A percentile compares a stretch with the other conserved stretches of the same genome.
These are phyloP conservation scores for Saccopteryx bilineata DNA, from an alignment of 2,113 vertebrate genomes.

Conservation along the genomic window DNA sequence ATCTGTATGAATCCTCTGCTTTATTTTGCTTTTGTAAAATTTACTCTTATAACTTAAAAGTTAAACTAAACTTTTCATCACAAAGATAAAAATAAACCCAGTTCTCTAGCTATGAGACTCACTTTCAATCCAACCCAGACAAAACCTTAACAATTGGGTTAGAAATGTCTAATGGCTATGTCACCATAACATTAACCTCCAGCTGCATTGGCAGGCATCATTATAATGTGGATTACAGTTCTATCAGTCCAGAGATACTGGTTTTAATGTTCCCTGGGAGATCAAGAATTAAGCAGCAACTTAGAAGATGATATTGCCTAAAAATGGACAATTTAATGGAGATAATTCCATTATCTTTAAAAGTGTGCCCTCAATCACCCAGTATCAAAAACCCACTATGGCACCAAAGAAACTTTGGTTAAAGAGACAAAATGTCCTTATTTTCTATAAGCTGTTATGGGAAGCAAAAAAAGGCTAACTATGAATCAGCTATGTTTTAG, in stretches of 20 bases:
- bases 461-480: slow-evolving; percentile 85
- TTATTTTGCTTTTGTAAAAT: slow-evolving; percentile 59
- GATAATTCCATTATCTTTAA: slow-evolving; percentile 77
- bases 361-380: slow-evolving; percentile 72
- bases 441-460: slow-evolving; percentile 84
- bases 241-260: slow-evolving; percentile 3
- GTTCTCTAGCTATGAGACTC: background rate
- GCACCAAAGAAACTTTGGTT: slow-evolving; percentile 83
- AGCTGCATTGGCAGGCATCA: slow-evolving; percentile 23
- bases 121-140: slow-evolving; percentile 58
- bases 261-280: slow-evolving; percentile 72
- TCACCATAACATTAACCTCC: slow-evolving; percentile 47
- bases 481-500: slow-evolving; percentile 85
- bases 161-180: slow-evolving; percentile 63
- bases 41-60: slow-evolving; percentile 32
- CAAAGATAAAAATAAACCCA: slow-evolving; percentile 65
- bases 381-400: slow-evolving; percentile 83
- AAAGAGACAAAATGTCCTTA: slow-evolving; percentile 86
- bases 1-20: background rate
- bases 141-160: slow-evolving; percentile 60
- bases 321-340: slow-evolving; percentile 76
- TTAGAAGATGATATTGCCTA: slow-evolving; percentile 70
- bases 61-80: slow-evolving; percentile 53
- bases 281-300: slow-evolving; percentile 80
- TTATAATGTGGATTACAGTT: slow-evolving; percentile 62